Evolutionary conservation across 2,113 vertebrate genomes (phyloP), one percentile per base, ranked within the genome.

Genomic region (Lophura nycthemera): DNA sequence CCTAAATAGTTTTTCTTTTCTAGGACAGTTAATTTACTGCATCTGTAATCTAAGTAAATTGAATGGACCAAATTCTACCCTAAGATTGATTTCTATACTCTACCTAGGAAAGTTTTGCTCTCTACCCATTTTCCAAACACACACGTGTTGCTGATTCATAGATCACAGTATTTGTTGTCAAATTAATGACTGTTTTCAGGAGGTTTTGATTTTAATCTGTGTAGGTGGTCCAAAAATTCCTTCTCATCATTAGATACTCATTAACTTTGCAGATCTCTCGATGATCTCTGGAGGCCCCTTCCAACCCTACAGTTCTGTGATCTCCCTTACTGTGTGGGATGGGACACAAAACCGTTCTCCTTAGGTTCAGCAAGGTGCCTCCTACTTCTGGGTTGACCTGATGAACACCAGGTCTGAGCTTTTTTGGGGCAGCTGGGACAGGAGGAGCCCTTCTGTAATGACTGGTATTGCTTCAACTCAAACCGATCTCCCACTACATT

Each of bases 161-260:
- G 57, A 25, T 25, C 54, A 60, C 81, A 89, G 69, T 34, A 45
- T 50, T 92, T 83, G 50, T 45, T 89, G 56, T 86, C 70, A 54
- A 20, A 20, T 83, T 52, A 27, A 38, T 6, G 79, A 38, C 85
- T 63, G 6, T 80, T 73, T 79, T 85, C 78, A 21, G 88, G 82
- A 66, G 11, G 2, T 42, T 70, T 56, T 79, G 43, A 29, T 85
- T 93, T 91, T 89, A 42, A 45, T 88, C 83, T 82, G 47, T 36
- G 38, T 88, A 80, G 88, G 93, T 78, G 79, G 83, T 17, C 76
- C 80, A 47, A 34, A 47, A 82, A 90, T 78, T 75, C 65, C 73
- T 90, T 29, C 43, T 59, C 15, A 1, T 87, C 64, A 20, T 60
- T 61, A 83, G 18, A 85, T 25, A 56, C 4, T 45, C 45, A 27